These are phyloP conservation scores for Alosa alosa DNA, from an alignment of 2,113 vertebrate species.

Conservation along the genomic window DNA sequence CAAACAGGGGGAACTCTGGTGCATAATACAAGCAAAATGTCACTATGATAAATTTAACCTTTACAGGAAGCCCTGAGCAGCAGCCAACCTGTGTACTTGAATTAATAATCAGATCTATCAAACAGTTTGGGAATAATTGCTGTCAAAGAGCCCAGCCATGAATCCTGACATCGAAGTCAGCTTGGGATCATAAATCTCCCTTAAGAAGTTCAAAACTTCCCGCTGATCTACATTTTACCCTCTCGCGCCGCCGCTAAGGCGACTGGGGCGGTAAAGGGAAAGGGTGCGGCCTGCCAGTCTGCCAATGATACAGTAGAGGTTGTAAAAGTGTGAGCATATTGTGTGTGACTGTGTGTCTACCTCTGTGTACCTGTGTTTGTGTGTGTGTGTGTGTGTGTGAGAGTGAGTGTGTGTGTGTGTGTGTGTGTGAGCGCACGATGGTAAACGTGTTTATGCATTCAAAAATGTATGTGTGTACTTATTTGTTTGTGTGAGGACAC, in stretches of 20 bases:
- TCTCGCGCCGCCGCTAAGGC: not conserved
- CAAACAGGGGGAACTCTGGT: conserved; percentile 46
- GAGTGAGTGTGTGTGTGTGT: not conserved
- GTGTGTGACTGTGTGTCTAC: not conserved
- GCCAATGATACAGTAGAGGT: not conserved
- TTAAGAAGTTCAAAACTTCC: conserved; percentile 60
- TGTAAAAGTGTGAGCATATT: not conserved
- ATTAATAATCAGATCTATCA: conserved; percentile 78
- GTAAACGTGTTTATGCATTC: not conserved
- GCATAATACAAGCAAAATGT: conserved; percentile 69
- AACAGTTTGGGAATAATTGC: conserved; percentile 70
- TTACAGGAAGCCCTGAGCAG: conserved; percentile 61
- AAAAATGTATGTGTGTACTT: not conserved
- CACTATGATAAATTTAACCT: conserved; percentile 76
- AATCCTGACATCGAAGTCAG: conserved; percentile 66
- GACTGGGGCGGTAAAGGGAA: not conserved
- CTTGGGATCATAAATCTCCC: conserved; percentile 67
- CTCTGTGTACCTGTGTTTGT: not conserved
- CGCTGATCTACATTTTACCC: conserved; percentile 53
- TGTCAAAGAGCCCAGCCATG: conserved; percentile 64
- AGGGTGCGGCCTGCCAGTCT: not conserved
- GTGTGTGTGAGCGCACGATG: not conserved
- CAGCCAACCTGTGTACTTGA: conserved; percentile 67
- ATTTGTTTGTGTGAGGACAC: not conserved
- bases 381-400: not conserved